Percentiles rank a stretch among this genome's conserved stretches.
Evolutionary conservation across 2,888 invertebrate genomes (phyloP).

Genomic region (Hedychridium roseum): DNA sequence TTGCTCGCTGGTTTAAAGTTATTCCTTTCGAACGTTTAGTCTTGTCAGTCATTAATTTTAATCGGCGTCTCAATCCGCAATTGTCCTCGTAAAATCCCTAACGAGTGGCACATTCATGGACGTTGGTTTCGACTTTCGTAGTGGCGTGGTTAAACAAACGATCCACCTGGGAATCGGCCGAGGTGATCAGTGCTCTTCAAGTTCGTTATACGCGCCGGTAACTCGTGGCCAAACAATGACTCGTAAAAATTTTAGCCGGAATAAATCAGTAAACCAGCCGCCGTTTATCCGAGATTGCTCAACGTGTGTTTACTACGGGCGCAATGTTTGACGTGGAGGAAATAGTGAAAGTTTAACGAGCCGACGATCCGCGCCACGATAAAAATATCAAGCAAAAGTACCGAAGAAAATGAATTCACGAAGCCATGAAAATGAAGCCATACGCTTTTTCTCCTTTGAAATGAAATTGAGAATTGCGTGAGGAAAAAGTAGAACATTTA

Average conservation of each 20-base stretch:
- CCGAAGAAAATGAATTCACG: too few species aligned
- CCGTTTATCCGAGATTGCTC: constrained; percentile 4
- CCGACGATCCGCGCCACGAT: too few species aligned
- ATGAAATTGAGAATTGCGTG: too few species aligned
- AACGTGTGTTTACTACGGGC: too few species aligned
- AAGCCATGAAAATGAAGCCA: too few species aligned
- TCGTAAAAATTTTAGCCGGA: neutral
- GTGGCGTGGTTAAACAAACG: neutral
- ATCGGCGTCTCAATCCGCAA: neutral
- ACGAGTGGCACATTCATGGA: too few species aligned
- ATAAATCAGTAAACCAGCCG: neutral
- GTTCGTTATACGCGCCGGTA: neutral
- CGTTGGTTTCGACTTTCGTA: constrained; percentile 1
- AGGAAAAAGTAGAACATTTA: too few species aligned
- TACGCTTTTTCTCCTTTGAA: too few species aligned
- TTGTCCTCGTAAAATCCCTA: too few species aligned
- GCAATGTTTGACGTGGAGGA: constrained; percentile 12
- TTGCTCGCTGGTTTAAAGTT: neutral
- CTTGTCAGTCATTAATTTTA: neutral
- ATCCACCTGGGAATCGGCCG: neutral
- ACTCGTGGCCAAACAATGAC: constrained; percentile 10
- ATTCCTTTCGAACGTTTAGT: neutral
- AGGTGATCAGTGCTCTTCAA: constrained; percentile 2
- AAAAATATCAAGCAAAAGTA: too few species aligned
- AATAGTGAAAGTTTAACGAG: too few species aligned